A percentile compares a stretch with the other conserved stretches of the same genome.
These are phyloP conservation scores for Zelostemma sp. DNA, from an alignment of 1,140 invertebrate genomes.

Conservation along the genomic window DNA sequence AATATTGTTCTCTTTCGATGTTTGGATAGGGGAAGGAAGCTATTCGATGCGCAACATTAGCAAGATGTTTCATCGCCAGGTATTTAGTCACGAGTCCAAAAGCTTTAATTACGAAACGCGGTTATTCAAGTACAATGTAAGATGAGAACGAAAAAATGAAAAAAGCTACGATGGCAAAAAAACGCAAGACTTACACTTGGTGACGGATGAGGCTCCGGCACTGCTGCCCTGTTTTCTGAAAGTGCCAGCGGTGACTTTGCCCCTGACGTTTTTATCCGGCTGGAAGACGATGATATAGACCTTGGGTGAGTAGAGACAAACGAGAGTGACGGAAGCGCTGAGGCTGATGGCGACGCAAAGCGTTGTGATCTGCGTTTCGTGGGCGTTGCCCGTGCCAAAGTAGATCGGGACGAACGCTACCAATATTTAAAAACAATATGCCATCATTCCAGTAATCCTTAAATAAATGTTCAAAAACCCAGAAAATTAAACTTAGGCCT, in stretches of 20 bases:
- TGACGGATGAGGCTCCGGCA: constrained; percentile 60
- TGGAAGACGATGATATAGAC: constrained; percentile 81
- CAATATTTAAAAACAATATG: too few species aligned
- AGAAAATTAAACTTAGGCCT: too few species aligned
- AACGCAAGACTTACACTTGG: constrained; percentile 58
- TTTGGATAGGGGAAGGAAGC: too few species aligned
- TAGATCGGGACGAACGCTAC: constrained; percentile 83
- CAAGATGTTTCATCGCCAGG: too few species aligned
- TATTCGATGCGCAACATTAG: too few species aligned
- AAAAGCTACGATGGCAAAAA: neutral
- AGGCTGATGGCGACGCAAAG: constrained; percentile 81
- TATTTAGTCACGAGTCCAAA: too few species aligned
- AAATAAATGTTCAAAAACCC: too few species aligned
- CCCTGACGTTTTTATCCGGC: constrained; percentile 75
- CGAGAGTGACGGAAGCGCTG: constrained; percentile 79
- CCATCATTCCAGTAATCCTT: too few species aligned
- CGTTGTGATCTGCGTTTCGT: constrained; percentile 80
- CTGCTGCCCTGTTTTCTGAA: constrained; percentile 64
- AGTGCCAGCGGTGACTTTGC: constrained; percentile 60
- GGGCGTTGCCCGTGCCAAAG: constrained; percentile 78
- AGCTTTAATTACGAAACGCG: neutral
- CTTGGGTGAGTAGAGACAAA: constrained; percentile 82
- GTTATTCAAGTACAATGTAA: constrained; percentile 8
- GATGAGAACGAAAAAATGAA: constrained; percentile 8
- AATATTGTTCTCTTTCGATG: too few species aligned